Base-by-base conservation (phyloP, 2,113 vertebrate genomes). In the Poicephalus gulielmi region DNA sequence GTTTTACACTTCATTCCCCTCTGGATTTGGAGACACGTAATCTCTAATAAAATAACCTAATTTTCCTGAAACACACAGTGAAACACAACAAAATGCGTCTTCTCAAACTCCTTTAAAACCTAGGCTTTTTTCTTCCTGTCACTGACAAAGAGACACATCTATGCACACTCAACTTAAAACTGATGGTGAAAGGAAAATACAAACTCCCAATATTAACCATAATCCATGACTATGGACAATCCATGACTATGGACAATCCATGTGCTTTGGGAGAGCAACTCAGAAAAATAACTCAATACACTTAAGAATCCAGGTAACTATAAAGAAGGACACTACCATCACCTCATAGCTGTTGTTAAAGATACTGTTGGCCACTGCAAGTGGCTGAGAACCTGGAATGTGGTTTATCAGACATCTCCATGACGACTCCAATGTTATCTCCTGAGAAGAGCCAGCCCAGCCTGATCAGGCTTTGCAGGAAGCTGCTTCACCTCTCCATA, bases 391-490 rank as follows among this genome's bases (percentile, higher is more conserved):
- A 63, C 5, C 13, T 11, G 8, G 41, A 92, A 81, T 49, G 12
- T 41, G 24, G 22, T 64, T 76, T 83, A 63, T 73, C 55, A 37
- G 43, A 5, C 5, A 11, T 57, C 28, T 47, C 41, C 39, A 7
- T 22, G n/a, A 18, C 0, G 0, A 11, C 6, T 76, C 17, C 0
- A 0, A 19, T 31, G 13, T n/a, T 74, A 66, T 27, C 25, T 49
- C 13, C 64, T 35, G 35, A 39, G 27, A 78, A 53, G 8, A 63
- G 23, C 13, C 17, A 67, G 11, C 10, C 27, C 14, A 22, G 3
- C 30, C 52, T 55, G 62, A 33, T 23, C 23, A n/a, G 44, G 20
- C 7, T 70, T 63, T 81, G 60, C 27, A 76, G 27, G 64, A 75
- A 53, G 5, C 7, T 44, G 6, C 13, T 78, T 49, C 60, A 75